Percentiles rank a stretch among this genome's conserved stretches.
phyloP scores from a whole-genome alignment of 1,140 invertebrate species.

The Sitophilus oryzae region DNA sequence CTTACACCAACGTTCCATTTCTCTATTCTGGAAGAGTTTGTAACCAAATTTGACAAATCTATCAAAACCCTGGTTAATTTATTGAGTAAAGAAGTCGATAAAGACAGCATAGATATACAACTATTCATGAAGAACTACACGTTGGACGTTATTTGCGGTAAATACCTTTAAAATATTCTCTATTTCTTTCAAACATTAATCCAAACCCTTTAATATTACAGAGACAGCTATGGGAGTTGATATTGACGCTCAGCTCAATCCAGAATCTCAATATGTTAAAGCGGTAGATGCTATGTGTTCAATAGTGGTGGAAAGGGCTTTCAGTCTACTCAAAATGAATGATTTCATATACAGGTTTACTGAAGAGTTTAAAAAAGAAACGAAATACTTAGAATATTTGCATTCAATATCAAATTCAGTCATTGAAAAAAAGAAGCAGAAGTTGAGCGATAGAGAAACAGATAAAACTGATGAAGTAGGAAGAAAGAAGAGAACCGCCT shows the following conservation, averaged over 20 bases:
- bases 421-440: slow-evolving; percentile 36
- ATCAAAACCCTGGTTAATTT: slow-evolving; percentile 52
- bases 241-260: slow-evolving; percentile 62
- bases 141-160: slow-evolving; percentile 70
- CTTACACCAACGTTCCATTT: slow-evolving; percentile 82
- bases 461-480: slow-evolving; percentile 26
- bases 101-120: slow-evolving; percentile 54
- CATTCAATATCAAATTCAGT: slow-evolving; percentile 46
- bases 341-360: slow-evolving; percentile 31
- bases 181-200: no score
- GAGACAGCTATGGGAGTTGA: slow-evolving; percentile 65
- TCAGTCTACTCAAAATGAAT: slow-evolving; percentile 38
- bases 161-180: no score
- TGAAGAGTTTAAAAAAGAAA: slow-evolving; percentile 36
- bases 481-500: slow-evolving; percentile 57
- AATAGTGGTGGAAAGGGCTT: slow-evolving; percentile 42
- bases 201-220: no score
- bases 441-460: slow-evolving; percentile 24
- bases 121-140: slow-evolving; percentile 59
- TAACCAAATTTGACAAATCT: slow-evolving; percentile 65
- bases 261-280: slow-evolving; percentile 65
- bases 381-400: slow-evolving; percentile 47
- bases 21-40: slow-evolving; percentile 70
- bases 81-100: slow-evolving; percentile 48
- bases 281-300: slow-evolving; percentile 58